Base-by-base conservation (phyloP, 2,888 invertebrate species). In the Epinotia ramella region DNA sequence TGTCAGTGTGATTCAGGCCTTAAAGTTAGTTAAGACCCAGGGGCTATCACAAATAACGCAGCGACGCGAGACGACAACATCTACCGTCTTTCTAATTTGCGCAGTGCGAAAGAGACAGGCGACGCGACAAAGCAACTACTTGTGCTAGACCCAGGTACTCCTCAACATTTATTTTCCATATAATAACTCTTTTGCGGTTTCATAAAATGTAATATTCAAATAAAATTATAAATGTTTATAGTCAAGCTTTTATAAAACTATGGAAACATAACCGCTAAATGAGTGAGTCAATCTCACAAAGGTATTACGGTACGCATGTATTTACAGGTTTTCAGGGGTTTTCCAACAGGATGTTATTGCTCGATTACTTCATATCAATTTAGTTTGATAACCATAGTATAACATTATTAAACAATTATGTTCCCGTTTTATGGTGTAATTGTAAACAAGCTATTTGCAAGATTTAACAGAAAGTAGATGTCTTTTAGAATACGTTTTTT, bases 91-190 rank as follows among this genome's bases (percentile, higher is more conserved):
- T 40, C 9, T 40, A 40, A 40, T 40, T 40, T 9, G 40, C 40
- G 40, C 40, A 9, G 40, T 40, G 40, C 9, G 40, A 40, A 9
- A 40, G 9, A 40, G 40, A 40, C 40, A 40, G 7, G 40, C 7
- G 40, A 40, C 40, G 40, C 40, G 6, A 33, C 33, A 33, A 6
- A 33, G 33, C 33, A 81, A 79, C 73, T 83, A 84, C 79, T 81
- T 79, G 81, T 79, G 40, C 40, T 40, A 9, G 4, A 46, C 16
- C 49, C 4, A 46, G 13, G 46, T 40, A 79, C 73, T 79, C 56
- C 77, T 77, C 72, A 80, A 80, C 78, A 80, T 80, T 78, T 78
- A 78, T 80, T 80, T 80, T 82, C 79, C 80, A 78, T 80, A 81
- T 82, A 76, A 74, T 28, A 28, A 28, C 78, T 80, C 78, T 59